Conservation (phyloP, 2,113 vertebrate species). For the Cranoglanis bouderius region DNA sequence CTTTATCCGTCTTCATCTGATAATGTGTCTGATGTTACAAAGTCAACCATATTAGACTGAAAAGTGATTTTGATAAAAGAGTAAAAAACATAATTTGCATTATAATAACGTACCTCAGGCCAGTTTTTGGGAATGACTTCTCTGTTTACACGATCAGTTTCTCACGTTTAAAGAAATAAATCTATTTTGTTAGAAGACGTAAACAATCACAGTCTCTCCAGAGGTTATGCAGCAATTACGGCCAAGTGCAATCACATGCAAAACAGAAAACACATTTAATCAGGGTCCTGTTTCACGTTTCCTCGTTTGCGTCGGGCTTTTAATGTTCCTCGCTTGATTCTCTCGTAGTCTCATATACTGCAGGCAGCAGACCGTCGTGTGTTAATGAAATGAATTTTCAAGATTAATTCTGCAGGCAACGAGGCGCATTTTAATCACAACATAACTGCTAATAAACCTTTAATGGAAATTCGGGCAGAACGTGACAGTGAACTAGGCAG, state of each 20-base stretch:
- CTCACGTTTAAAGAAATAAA: not conserved
- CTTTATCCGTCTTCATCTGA: not conserved
- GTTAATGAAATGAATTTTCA: slow-evolving; percentile 3
- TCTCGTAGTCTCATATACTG: not conserved
- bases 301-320: slow-evolving; percentile 25
- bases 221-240: slow-evolving; percentile 9
- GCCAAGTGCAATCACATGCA: slow-evolving; percentile 31
- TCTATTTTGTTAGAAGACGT: not conserved
- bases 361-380: not conserved
- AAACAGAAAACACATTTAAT: slow-evolving; percentile 10
- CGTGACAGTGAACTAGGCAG: not conserved
- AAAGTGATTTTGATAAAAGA: not conserved
- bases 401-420: not conserved
- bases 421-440: not conserved
- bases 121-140: not conserved
- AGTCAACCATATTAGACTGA: not conserved
- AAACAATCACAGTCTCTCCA: slow-evolving; percentile 21
- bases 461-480: not conserved
- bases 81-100: not conserved
- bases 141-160: not conserved
- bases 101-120: not conserved
- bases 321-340: not conserved
- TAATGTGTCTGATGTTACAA: not conserved
- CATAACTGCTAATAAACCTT: not conserved
- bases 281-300: slow-evolving; percentile 5